Conservation (phyloP, 2,888 invertebrate genomes). For the Drosophila anomelani region DNA sequence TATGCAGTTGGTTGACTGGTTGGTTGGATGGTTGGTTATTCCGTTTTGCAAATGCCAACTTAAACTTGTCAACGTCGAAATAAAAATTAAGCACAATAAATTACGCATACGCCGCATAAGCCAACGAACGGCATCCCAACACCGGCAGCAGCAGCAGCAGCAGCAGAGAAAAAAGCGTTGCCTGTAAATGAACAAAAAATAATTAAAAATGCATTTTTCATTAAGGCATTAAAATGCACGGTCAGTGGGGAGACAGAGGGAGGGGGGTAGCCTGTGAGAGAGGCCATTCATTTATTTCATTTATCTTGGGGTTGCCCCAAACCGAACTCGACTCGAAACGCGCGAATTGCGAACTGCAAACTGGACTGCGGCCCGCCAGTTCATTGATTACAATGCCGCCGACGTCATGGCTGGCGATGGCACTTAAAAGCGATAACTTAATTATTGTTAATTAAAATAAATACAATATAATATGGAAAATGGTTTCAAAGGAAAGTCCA, state of each 20-base stretch:
- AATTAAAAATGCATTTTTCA: constrained; percentile 80
- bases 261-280: neutral
- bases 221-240: constrained; percentile 70
- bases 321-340: constrained; percentile 12
- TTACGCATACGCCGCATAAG: constrained; percentile 75
- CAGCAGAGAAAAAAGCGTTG: constrained; percentile 27
- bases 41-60: constrained; percentile 48
- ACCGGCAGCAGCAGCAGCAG: neutral
- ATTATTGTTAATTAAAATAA: neutral
- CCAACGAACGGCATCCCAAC: constrained; percentile 47
- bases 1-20: constrained; percentile 10
- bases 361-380: constrained; percentile 49
- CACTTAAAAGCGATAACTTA: neutral
- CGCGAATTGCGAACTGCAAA: constrained; percentile 16
- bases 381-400: constrained; percentile 67
- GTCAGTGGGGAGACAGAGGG: constrained; percentile 18
- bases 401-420: constrained; percentile 23
- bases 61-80: constrained; percentile 62
- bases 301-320: constrained; percentile 61
- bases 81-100: constrained; percentile 64
- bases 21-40: constrained; percentile 7
- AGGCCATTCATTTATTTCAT: constrained; percentile 74
- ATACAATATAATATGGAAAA: neutral
- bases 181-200: constrained; percentile 74
- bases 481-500: neutral